Conservation (phyloP, 2,797 vertebrate genomes). For the Takifugu ocellatus region DNA sequence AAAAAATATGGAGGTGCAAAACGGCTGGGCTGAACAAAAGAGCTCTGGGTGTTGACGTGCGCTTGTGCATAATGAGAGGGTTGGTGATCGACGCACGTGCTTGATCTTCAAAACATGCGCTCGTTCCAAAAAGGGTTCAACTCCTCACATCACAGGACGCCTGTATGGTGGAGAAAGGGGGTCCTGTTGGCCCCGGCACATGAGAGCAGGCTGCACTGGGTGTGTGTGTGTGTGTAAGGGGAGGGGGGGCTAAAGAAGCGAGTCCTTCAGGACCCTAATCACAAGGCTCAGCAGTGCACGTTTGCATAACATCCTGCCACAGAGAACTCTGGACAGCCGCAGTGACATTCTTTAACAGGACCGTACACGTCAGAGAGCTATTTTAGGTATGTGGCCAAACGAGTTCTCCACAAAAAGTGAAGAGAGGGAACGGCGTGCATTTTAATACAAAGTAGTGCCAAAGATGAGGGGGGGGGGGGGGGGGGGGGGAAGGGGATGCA, state of each 20-base stretch:
- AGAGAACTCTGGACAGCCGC: conserved; percentile 75
- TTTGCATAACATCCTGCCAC: conserved; percentile 80
- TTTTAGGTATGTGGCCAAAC: conserved; percentile 85
- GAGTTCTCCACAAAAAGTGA: conserved; percentile 76
- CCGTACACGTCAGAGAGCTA: conserved; percentile 84
- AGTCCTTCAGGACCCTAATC: conserved; percentile 73
- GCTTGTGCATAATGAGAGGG: conserved; percentile 23
- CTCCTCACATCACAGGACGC: conserved; percentile 13
- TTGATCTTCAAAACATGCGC: background rate
- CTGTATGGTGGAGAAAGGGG: conserved; percentile 26
- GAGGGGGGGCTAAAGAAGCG: conserved; percentile 41
- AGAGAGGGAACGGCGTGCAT: conserved; percentile 41
- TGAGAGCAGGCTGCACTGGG: conserved; percentile 40
- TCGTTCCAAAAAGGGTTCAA: background rate
- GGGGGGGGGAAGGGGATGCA: conserved; percentile 28
- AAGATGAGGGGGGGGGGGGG: conserved; percentile 20
- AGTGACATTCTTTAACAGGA: conserved; percentile 84
- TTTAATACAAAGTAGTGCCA: conserved; percentile 41
- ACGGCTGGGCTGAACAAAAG: conserved; percentile 30
- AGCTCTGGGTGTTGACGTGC: conserved; percentile 10
- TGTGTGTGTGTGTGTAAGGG: background rate
- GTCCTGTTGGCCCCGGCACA: conserved; percentile 47
- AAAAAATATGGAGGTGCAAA: conserved; percentile 31
- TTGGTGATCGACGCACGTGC: conserved; percentile 9
- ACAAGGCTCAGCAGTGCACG: conserved; percentile 70